These are phyloP conservation scores for Chunga burmeisteri DNA, from an alignment of 2,113 vertebrate species.

Conservation along the genomic window DNA sequence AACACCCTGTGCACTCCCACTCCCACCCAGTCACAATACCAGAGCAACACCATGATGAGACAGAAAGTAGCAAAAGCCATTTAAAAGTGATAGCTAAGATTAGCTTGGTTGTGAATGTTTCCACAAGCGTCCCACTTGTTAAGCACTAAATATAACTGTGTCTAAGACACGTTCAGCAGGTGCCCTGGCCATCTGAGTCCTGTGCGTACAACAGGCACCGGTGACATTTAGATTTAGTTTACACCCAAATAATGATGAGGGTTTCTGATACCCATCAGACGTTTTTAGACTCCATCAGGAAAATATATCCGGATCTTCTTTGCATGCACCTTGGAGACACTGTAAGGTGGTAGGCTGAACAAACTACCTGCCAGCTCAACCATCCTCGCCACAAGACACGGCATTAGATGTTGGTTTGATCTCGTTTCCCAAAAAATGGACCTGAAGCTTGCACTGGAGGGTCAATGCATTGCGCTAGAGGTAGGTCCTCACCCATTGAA, in stretches of 20 bases:
- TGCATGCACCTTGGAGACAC: background rate
- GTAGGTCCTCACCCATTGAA: background rate
- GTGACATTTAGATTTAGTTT: background rate
- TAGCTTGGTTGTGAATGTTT: background rate
- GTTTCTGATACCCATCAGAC: background rate
- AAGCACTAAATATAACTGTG: background rate
- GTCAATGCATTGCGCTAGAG: background rate
- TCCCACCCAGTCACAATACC: background rate
- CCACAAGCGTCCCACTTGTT: background rate
- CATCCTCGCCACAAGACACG: background rate
- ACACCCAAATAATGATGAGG: background rate
- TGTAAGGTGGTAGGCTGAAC: background rate
- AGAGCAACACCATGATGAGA: background rate
- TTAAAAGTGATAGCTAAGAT: background rate
- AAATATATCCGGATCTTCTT: background rate
- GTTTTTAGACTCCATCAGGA: background rate
- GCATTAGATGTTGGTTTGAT: background rate
- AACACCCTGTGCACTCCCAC: background rate
- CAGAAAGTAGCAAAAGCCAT: background rate
- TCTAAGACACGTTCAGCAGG: background rate
- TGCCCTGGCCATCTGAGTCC: background rate
- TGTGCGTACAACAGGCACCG: background rate
- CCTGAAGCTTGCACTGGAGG: background rate
- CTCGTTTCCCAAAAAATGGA: background rate
- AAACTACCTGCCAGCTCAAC: background rate